phyloP scores from a whole-genome alignment of 1,140 invertebrate genomes.

The Stegodyphus dumicola region DNA sequence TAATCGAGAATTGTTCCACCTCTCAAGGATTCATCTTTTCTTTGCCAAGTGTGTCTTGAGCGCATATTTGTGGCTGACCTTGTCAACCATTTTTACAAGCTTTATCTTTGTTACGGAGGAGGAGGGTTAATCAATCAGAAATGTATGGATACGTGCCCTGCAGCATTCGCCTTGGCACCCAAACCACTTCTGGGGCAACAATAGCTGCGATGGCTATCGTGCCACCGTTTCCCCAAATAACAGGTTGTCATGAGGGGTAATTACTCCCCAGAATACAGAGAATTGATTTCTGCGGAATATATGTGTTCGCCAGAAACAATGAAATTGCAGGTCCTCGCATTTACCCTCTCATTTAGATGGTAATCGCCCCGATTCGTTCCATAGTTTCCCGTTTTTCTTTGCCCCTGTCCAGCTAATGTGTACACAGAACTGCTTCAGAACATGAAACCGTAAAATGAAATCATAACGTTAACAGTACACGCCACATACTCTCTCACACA shows the following conservation, averaged over 20 bases:
- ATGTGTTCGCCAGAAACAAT: background rate
- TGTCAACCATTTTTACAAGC: background rate
- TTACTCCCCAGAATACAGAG: background rate
- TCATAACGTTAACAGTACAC: too few relatives aligned
- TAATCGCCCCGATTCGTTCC: background rate
- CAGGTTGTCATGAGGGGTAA: background rate
- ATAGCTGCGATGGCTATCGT: background rate
- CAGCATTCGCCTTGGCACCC: background rate
- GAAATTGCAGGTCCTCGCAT: background rate
- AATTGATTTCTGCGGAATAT: background rate
- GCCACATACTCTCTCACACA: too few relatives aligned
- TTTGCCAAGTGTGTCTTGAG: too few relatives aligned
- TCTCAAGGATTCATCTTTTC: too few relatives aligned
- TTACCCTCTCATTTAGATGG: conserved; percentile 1
- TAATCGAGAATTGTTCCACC: too few relatives aligned
- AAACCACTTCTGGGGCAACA: background rate
- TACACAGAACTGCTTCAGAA: too few relatives aligned
- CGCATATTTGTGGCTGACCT: background rate
- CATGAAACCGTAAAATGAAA: too few relatives aligned
- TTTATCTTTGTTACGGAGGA: background rate
- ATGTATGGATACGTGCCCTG: background rate
- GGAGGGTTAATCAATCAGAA: background rate
- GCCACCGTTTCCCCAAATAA: background rate
- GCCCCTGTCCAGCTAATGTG: too few relatives aligned
- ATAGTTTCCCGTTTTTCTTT: background rate